Base-by-base conservation (phyloP, 2,797 vertebrate genomes). In the Thripadectes ignobilis region DNA sequence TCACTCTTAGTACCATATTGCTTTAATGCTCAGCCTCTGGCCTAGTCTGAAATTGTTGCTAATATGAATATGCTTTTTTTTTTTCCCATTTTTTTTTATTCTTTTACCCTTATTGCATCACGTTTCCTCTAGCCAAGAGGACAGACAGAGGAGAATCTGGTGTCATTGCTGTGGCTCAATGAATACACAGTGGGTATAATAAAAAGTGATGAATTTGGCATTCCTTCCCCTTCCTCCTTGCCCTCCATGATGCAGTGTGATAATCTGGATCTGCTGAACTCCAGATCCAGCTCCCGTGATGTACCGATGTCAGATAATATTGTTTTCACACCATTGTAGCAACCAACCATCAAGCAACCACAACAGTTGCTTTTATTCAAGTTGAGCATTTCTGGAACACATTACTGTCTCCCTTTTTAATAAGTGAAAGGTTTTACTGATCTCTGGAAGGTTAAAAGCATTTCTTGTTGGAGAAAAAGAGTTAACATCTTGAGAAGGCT, bases 111-210 rank as follows among this genome's bases (percentile, higher is more conserved):
- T 95, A 88, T 88, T 97, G 97, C 97, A 94, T 97, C 95, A 97
- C 95, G 76, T 96, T 96, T 97, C 97, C 97, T 97, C 97, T 97
- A 97, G 97, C 95, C 97, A 94, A 97, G 96, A 97, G 97, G 97
- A 97, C 95, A 96, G 97, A 97, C 55, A 96, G 96, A 97, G 95
- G 97, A 97, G 97, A 97, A 95, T 96, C 97, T 97, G 93, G 93
- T 97, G 94, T 95, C 96, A 96, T 95, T 97, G 97, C 96, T 97
- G 91, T 97, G 97, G 97, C 97, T 97, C 97, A 97, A 97, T 97
- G 97, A 97, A 97, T 96, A 97, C 96, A 97, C 97, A 97, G 97
- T 97, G 97, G 97, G 97, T 97, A 97, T 97, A 97, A 88, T 17
- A 92, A 93, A 93, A 86, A 93, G 87, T 78, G 54, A 93, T 95